These are phyloP conservation scores for Patella caerulea DNA, from an alignment of 2,888 invertebrate species.

Conservation along the genomic window DNA sequence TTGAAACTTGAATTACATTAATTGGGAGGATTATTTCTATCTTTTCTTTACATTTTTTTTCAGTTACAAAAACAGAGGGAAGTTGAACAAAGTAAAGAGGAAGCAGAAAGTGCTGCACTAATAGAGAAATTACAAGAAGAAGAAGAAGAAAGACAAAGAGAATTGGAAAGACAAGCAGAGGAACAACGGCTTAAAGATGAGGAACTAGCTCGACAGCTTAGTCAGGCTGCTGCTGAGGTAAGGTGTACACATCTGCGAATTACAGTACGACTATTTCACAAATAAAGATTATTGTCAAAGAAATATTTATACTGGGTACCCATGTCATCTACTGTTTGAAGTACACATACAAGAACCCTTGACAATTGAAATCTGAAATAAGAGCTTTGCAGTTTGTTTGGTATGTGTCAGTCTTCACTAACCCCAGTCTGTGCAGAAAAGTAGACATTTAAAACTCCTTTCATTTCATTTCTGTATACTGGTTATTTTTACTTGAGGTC, in stretches of 20 bases:
- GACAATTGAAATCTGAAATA: no score
- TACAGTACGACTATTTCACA: no score
- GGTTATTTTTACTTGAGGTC: no score
- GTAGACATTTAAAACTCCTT: no score
- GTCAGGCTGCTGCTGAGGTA: conserved; percentile 3
- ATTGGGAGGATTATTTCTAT: neutral
- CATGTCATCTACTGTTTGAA: no score
- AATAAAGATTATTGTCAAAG: no score
- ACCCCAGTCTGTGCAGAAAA: no score
- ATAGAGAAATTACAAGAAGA: conserved; percentile 73
- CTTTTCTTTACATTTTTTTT: neutral
- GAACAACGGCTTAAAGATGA: conserved; percentile 30
- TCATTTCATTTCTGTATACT: no score
- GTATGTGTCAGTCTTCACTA: no score
- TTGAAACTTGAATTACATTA: neutral
- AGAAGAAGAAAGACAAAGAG: conserved; percentile 38
- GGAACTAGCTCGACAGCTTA: conserved; percentile 31
- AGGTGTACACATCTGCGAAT: neutral
- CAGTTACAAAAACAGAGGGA: conserved; percentile 53
- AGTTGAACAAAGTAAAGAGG: conserved; percentile 74
- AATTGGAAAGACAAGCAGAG: conserved; percentile 24
- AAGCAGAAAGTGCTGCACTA: conserved; percentile 75
- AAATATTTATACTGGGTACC: no score
- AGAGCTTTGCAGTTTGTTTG: no score
- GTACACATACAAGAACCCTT: no score